phyloP scores from a whole-genome alignment of 2,888 invertebrate genomes.

The Synergus itoensis region DNA sequence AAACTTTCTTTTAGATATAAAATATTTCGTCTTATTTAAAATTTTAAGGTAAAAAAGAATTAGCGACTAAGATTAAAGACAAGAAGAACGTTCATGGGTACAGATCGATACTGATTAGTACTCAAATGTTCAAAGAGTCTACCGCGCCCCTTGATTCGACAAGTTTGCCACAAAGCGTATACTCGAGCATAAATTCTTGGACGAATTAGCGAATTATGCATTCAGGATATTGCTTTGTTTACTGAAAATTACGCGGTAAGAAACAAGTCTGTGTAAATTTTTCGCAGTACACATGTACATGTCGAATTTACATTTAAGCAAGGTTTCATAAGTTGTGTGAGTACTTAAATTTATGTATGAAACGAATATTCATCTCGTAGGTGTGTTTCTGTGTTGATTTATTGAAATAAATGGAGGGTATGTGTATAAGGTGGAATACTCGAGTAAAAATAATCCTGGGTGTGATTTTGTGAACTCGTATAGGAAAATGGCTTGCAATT shows the following conservation, averaged over 20 bases:
- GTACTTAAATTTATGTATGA: neutral
- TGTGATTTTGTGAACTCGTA: conserved; percentile 62
- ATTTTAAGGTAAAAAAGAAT: conserved; percentile 1
- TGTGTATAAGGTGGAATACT: neutral
- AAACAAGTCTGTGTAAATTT: neutral
- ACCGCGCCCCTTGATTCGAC: conserved; percentile 52
- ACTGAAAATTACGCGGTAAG: conserved; percentile 55
- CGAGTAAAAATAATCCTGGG: conserved; percentile 31
- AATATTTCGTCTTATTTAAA: neutral
- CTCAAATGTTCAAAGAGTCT: conserved; percentile 65
- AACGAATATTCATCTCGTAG: neutral
- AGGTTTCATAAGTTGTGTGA: neutral
- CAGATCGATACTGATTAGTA: conserved; percentile 72
- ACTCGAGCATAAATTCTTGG: conserved; percentile 70
- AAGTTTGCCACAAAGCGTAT: conserved; percentile 58
- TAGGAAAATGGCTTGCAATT: conserved; percentile 68
- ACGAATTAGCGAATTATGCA: conserved; percentile 75
- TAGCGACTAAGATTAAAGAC: neutral
- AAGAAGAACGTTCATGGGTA: conserved; percentile 25
- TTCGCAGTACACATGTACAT: neutral
- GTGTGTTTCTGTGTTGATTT: conserved; percentile 40
- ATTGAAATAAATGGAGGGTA: conserved; percentile 5
- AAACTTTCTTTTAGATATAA: neutral
- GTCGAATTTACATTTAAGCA: neutral
- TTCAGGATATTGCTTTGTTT: conserved; percentile 68